These are phyloP conservation scores for Collichthys lucidus DNA, from an alignment of 2,113 vertebrate genomes.

Conservation along the genomic window DNA sequence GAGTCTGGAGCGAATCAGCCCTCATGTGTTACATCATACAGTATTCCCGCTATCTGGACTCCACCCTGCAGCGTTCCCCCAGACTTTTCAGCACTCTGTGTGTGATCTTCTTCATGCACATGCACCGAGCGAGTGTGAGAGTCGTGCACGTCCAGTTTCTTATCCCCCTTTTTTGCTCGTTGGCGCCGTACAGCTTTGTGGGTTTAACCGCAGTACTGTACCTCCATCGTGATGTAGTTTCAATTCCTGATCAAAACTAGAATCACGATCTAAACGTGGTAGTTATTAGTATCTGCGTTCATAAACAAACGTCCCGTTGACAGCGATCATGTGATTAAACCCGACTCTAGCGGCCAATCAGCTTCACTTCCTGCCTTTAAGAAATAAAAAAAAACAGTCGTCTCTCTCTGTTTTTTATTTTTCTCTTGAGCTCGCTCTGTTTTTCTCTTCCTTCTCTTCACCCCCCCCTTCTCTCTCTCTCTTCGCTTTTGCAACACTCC, in stretches of 20 bases:
- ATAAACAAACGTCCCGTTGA: background rate
- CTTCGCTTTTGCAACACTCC: conserved; percentile 41
- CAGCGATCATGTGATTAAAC: background rate
- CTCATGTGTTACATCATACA: conserved; percentile 60
- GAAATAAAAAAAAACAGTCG: background rate
- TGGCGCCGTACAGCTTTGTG: background rate
- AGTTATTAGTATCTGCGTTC: background rate
- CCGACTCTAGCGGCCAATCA: conserved; percentile 31
- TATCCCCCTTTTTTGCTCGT: background rate
- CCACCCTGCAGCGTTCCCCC: conserved; percentile 62
- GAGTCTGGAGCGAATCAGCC: conserved; percentile 65
- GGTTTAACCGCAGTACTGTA: background rate
- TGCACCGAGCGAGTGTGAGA: background rate
- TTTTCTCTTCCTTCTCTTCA: conserved; percentile 26
- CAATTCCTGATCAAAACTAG: conserved; percentile 16
- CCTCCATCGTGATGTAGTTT: background rate
- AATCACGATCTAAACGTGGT: background rate
- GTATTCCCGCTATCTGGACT: conserved; percentile 47
- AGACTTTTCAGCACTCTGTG: conserved; percentile 18
- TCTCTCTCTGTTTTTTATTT: background rate
- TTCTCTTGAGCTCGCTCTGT: conserved; percentile 19
- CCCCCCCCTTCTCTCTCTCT: background rate
- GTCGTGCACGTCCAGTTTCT: conserved; percentile 4
- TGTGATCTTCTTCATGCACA: conserved; percentile 23
- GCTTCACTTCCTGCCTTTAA: conserved; percentile 20